These are phyloP conservation scores for Hemicentrotus pulcherrimus DNA, from an alignment of 35 echinoderm and acorn worm species.

Conservation along the genomic window DNA sequence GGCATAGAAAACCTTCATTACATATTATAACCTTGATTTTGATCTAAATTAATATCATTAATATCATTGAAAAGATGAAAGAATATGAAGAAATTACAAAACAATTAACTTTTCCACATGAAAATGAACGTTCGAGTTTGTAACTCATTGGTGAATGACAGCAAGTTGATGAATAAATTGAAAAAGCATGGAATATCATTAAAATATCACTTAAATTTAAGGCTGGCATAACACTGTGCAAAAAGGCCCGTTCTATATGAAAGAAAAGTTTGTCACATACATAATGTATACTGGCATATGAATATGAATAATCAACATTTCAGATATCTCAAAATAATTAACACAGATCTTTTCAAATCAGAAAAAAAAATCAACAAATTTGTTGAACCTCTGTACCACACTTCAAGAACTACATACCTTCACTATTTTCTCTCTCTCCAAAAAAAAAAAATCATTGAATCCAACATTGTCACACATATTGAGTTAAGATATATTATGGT, in stretches of 20 bases:
- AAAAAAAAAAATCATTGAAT: background rate
- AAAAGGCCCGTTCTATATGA: background rate
- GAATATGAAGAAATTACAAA: background rate
- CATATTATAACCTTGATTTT: background rate
- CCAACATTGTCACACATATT: background rate
- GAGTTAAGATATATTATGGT: background rate
- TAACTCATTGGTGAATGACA: background rate
- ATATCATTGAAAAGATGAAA: background rate
- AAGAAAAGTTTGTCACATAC: background rate
- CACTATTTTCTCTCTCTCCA: background rate
- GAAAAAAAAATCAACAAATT: background rate
- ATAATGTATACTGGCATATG: background rate
- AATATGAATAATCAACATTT: background rate
- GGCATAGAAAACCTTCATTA: background rate
- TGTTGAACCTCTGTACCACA: background rate
- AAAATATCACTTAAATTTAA: background rate
- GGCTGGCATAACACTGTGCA: background rate
- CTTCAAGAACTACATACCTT: background rate
- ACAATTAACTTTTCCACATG: conserved; percentile 7
- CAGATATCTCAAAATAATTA: background rate
- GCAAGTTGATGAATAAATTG: background rate
- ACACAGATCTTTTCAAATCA: background rate
- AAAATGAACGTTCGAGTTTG: background rate
- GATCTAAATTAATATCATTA: too few species aligned
- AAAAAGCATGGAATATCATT: background rate